A percentile compares a stretch with the other conserved stretches of the same genome.
Evolutionary conservation across 2,888 invertebrate genomes (phyloP).

Genomic region (Acholoe squamosa): DNA sequence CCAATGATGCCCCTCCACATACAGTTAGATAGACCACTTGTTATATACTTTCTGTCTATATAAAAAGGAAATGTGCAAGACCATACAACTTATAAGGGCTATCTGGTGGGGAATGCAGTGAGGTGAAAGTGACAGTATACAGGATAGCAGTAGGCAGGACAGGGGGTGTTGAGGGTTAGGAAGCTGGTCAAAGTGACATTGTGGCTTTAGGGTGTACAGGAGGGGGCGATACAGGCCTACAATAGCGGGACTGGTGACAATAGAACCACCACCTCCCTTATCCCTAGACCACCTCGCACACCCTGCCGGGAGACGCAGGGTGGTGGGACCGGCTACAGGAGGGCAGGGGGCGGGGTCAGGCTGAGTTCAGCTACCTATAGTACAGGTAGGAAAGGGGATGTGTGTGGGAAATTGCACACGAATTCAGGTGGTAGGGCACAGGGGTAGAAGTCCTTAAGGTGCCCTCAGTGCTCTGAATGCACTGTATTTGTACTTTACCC

Average conservation of each 20-base stretch:
- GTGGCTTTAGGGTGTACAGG: background rate
- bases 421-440: background rate
- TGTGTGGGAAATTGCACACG: background rate
- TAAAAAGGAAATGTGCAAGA: background rate
- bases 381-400: background rate
- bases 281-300: background rate
- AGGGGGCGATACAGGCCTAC: background rate
- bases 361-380: conserved; percentile 21
- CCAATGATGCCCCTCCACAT: background rate
- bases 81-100: background rate
- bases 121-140: background rate
- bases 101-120: background rate
- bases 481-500: background rate
- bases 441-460: background rate
- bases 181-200: background rate
- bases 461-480: background rate
- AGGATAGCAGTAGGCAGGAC: background rate
- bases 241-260: background rate
- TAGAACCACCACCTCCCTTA: background rate
- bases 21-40: conserved; percentile 8
- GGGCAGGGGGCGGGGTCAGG: conserved; percentile 35
- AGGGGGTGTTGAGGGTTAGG: background rate
- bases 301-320: background rate
- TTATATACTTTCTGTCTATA: background rate
- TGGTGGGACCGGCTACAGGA: background rate